These are phyloP conservation scores for Carpatolechia fugitivella DNA, from an alignment of 2,888 invertebrate species.

Conservation along the genomic window DNA sequence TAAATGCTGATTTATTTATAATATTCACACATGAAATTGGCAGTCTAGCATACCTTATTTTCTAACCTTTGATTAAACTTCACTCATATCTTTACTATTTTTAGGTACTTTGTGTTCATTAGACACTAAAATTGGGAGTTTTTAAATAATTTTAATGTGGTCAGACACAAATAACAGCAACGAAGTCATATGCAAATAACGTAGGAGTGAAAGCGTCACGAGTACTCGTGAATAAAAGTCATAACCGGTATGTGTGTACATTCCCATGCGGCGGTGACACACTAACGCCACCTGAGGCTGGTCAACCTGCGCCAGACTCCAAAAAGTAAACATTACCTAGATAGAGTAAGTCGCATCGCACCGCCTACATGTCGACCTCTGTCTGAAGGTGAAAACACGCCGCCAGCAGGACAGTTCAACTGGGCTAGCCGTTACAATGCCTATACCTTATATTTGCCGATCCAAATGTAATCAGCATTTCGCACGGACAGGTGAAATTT, in stretches of 20 bases:
- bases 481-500: background rate
- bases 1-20: background rate
- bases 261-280: slow-evolving; percentile 29
- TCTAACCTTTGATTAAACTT: no score
- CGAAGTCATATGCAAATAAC: slow-evolving; percentile 35
- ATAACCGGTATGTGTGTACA: slow-evolving; percentile 36
- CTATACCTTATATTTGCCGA: background rate
- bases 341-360: background rate
- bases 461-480: background rate
- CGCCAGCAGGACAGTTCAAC: background rate
- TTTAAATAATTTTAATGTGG: no score
- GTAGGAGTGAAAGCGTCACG: slow-evolving; percentile 47
- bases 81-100: no score
- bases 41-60: background rate
- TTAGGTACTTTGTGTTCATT: no score
- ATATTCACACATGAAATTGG: background rate
- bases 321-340: slow-evolving; percentile 9
- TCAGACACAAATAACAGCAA: slow-evolving; percentile 20
- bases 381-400: background rate
- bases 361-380: background rate
- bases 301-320: slow-evolving; percentile 15
- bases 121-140: no score
- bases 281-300: slow-evolving; percentile 27
- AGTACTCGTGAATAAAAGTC: slow-evolving; percentile 39
- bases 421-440: background rate